These are phyloP conservation scores for Medauroidea extradentata DNA, from an alignment of 1,140 invertebrate genomes.

Conservation along the genomic window DNA sequence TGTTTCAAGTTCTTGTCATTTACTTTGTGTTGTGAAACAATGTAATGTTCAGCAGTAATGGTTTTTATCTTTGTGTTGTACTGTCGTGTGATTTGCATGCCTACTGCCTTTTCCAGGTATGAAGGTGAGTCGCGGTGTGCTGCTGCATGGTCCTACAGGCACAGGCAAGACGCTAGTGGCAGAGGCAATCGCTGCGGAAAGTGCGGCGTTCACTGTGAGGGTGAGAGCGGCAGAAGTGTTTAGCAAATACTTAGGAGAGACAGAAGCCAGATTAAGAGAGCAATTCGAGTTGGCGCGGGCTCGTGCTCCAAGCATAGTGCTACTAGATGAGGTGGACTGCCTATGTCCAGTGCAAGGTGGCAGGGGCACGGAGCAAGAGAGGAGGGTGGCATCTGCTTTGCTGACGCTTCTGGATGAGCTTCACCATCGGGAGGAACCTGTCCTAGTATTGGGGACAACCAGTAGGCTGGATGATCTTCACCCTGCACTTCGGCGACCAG, in stretches of 20 bases:
- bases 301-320: conserved; percentile 29
- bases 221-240: conserved; percentile 61
- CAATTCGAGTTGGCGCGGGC: conserved; percentile 50
- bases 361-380: conserved; percentile 17
- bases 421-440: conserved; percentile 40
- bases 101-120: conserved; percentile 6
- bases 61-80: too few relatives aligned
- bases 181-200: conserved; percentile 55
- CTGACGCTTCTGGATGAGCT: conserved; percentile 55
- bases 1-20: too few relatives aligned
- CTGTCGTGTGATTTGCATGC: too few relatives aligned
- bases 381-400: conserved; percentile 52
- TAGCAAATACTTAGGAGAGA: conserved; percentile 56
- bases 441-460: conserved; percentile 88
- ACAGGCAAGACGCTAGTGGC: conserved; percentile 61
- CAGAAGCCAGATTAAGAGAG: conserved; percentile 53
- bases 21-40: too few relatives aligned
- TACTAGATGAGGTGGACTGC: conserved; percentile 33
- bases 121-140: conserved; percentile 46
- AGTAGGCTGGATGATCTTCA: conserved; percentile 95
- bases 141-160: conserved; percentile 67
- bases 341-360: conserved; percentile 17
- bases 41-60: too few relatives aligned
- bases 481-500: conserved; percentile 88
- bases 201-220: conserved; percentile 51